Conservation (phyloP, 1,140 invertebrate species). For the Ganaspis sp. region DNA sequence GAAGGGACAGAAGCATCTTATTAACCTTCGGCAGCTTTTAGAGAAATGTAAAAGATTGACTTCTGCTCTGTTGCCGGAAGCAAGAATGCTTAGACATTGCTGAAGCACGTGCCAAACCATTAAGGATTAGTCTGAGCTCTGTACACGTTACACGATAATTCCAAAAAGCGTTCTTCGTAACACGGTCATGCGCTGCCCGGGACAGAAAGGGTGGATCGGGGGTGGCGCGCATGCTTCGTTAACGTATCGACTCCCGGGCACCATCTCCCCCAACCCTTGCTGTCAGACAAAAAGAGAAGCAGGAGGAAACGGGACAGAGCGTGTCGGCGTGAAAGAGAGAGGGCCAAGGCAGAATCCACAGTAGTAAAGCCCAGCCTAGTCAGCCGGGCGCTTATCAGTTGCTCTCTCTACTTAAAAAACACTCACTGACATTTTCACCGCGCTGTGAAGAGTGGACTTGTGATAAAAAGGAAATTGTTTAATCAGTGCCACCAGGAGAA, state of each 20-base stretch:
- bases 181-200: conserved; percentile 45
- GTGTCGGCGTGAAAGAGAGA: conserved; percentile 41
- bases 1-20: background rate
- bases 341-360: conserved; percentile 55
- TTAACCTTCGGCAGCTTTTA: background rate
- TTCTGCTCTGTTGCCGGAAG: background rate
- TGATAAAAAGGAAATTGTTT: background rate
- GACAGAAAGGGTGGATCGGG: conserved; percentile 58
- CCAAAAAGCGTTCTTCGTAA: background rate
- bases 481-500: conserved; percentile 1
- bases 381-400: conserved; percentile 57
- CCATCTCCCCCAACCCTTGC: conserved; percentile 47
- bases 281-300: conserved; percentile 40
- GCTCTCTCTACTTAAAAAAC: background rate
- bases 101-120: conserved; percentile 15
- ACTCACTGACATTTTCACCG: background rate
- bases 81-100: background rate
- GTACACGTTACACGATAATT: conserved; percentile 15
- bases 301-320: conserved; percentile 30
- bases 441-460: background rate
- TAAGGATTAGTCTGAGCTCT: conserved; percentile 11
- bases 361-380: conserved; percentile 72
- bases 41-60: background rate
- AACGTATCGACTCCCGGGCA: conserved; percentile 69
- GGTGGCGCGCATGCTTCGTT: conserved; percentile 71